phyloP scores from a whole-genome alignment of 2,888 invertebrate genomes.

The Limenitis camilla region DNA sequence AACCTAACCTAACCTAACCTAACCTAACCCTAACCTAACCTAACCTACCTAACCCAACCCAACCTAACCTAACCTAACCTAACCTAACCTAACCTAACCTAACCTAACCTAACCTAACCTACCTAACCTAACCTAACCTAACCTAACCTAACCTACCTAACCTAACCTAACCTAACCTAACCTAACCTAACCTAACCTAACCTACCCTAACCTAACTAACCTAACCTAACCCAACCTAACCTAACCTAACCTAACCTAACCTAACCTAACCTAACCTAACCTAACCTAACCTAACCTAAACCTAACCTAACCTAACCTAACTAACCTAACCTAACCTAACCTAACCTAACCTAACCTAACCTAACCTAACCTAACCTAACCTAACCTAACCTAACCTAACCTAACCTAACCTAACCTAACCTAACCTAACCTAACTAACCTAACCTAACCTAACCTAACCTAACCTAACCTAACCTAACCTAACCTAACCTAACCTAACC shows the following conservation, averaged over 20 bases:
- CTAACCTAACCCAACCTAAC: conserved; percentile 25
- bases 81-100: conserved; percentile 20
- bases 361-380: conserved; percentile 22
- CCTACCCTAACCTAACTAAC: too few species aligned
- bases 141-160: too few species aligned
- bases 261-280: conserved; percentile 17
- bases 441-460: conserved; percentile 14
- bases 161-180: too few species aligned
- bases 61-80: conserved; percentile 25
- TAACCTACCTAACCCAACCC: too few species aligned
- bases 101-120: conserved; percentile 18
- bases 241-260: conserved; percentile 23
- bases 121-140: too few species aligned
- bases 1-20: conserved; percentile 28
- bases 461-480: conserved; percentile 28
- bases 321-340: conserved; percentile 14
- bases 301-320: too few species aligned
- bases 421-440: conserved; percentile 12
- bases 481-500: conserved; percentile 29
- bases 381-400: conserved; percentile 14
- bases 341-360: conserved; percentile 16
- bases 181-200: too few species aligned
- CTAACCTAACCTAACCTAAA: conserved; percentile 13
- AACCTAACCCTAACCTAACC: too few species aligned
- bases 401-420: conserved; percentile 12